A percentile compares a stretch with the other conserved stretches of the same genome.
Conservation (phyloP, 2,113 vertebrate species). For the Malurus elegans region DNA sequence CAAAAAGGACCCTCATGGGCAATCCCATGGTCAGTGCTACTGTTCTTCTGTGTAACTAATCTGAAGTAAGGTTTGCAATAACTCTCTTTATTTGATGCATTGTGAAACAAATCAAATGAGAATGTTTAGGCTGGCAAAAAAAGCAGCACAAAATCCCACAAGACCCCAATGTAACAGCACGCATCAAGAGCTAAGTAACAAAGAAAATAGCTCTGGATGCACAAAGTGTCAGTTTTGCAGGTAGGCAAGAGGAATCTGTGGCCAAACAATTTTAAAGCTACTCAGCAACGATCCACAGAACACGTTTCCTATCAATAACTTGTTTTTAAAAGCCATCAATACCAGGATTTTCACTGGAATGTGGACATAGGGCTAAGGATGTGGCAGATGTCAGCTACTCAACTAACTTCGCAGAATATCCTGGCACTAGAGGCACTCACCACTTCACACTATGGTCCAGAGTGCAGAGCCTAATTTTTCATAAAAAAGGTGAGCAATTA, state of each 20-base stretch:
- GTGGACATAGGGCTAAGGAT: not conserved
- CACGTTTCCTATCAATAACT: not conserved
- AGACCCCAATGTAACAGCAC: not conserved
- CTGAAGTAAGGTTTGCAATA: constrained; percentile 39
- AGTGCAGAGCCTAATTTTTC: not conserved
- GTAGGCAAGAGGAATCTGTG: not conserved
- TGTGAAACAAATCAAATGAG: not conserved
- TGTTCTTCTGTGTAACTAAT: constrained; percentile 26
- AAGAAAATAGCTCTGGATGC: not conserved
- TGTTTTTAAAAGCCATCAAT: not conserved
- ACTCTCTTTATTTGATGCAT: constrained; percentile 9
- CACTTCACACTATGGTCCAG: not conserved
- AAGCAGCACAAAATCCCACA: not conserved
- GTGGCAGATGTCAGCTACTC: not conserved
- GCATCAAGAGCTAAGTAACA: not conserved
- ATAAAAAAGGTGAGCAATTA: not conserved
- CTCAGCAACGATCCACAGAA: not conserved
- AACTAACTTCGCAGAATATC: not conserved
- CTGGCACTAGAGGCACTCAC: not conserved
- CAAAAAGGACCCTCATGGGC: not conserved
- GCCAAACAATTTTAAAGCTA: not conserved
- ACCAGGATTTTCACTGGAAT: not conserved
- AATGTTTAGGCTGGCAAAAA: not conserved
- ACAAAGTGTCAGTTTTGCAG: not conserved
- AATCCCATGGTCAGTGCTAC: not conserved